Evolutionary conservation across 2,888 invertebrate species (phyloP).

Genomic region (Andrena marginata): DNA sequence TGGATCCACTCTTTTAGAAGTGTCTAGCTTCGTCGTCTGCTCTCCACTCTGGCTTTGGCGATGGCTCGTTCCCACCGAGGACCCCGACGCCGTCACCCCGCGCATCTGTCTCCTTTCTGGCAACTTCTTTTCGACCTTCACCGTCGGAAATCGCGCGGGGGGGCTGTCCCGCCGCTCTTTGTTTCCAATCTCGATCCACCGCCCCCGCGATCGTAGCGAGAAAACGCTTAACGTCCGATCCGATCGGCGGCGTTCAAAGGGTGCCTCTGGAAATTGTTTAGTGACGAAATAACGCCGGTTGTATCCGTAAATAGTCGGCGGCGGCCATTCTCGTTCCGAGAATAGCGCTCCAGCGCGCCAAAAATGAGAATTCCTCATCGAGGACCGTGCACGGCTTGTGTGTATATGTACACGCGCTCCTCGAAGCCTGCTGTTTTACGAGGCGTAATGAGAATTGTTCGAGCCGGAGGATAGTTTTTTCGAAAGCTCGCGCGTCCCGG

Average conservation of each 20-base stretch:
- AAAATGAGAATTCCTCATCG: conserved; percentile 76
- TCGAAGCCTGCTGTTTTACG: conserved; percentile 20
- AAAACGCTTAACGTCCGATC: too few species aligned
- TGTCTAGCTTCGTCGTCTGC: conserved; percentile 68
- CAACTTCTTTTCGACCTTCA: conserved; percentile 37
- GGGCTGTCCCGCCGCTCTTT: conserved; percentile 5
- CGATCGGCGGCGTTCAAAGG: conserved; percentile 49
- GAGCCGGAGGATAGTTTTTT: conserved; percentile 10
- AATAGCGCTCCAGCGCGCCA: conserved; percentile 76
- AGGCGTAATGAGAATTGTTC: conserved; percentile 32
- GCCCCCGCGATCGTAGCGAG: not conserved
- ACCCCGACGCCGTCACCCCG: not conserved
- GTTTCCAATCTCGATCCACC: conserved; percentile 14
- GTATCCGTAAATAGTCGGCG: conserved; percentile 78
- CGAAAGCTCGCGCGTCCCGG: not conserved
- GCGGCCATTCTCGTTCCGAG: conserved; percentile 76
- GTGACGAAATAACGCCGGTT: conserved; percentile 78
- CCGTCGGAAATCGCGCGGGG: conserved; percentile 17
- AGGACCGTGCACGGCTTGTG: conserved; percentile 43
- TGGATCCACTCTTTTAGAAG: conserved; percentile 78
- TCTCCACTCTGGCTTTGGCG: not conserved
- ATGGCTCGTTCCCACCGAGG: conserved; percentile 12
- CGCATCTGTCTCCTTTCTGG: not conserved
- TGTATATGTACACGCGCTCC: conserved; percentile 16
- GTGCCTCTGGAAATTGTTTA: conserved; percentile 73